Conservation (phyloP, 37 sponge, comb jelly and placozoan genomes). For the Chondrilla cf. caribensis region DNA sequence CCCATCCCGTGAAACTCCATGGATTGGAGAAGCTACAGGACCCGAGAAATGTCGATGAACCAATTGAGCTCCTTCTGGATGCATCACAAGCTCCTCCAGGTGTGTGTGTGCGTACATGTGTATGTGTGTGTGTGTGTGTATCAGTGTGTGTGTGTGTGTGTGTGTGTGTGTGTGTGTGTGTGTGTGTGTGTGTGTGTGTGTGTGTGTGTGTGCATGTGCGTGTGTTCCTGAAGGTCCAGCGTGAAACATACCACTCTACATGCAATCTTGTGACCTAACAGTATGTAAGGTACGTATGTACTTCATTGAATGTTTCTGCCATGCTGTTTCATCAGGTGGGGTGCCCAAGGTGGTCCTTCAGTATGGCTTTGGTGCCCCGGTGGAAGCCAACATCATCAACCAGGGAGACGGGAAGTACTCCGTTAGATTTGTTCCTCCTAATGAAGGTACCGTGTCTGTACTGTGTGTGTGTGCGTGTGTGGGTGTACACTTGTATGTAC, state of each 20-base stretch:
- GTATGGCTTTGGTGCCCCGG: constrained; percentile 31
- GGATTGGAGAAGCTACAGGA: constrained; percentile 35
- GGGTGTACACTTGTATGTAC: too few species aligned
- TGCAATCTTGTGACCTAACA: too few species aligned
- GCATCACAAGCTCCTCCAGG: constrained; percentile 39
- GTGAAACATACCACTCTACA: neutral
- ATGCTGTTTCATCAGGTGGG: neutral
- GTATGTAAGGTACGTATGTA: too few species aligned
- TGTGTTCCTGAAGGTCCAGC: too few species aligned
- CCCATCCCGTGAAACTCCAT: constrained; percentile 32
- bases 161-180: too few species aligned
- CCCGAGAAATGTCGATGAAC: constrained; percentile 25
- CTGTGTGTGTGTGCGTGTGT: too few species aligned
- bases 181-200: too few species aligned
- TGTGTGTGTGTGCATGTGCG: too few species aligned
- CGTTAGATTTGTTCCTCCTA: constrained; percentile 40
- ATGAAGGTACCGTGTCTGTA: constrained; percentile 21
- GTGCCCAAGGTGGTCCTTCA: constrained; percentile 25
- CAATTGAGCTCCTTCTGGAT: constrained; percentile 42
- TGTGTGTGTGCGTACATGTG: neutral
- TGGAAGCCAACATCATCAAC: constrained; percentile 5
- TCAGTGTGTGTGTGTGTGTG: too few species aligned
- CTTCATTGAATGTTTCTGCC: neutral
- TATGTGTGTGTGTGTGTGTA: too few species aligned
- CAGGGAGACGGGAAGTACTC: constrained; percentile 27